Percentiles rank a stretch among this genome's conserved stretches.
Evolutionary conservation across 2,113 vertebrate species (phyloP).

Genomic region (Seriola quinqueradiata): DNA sequence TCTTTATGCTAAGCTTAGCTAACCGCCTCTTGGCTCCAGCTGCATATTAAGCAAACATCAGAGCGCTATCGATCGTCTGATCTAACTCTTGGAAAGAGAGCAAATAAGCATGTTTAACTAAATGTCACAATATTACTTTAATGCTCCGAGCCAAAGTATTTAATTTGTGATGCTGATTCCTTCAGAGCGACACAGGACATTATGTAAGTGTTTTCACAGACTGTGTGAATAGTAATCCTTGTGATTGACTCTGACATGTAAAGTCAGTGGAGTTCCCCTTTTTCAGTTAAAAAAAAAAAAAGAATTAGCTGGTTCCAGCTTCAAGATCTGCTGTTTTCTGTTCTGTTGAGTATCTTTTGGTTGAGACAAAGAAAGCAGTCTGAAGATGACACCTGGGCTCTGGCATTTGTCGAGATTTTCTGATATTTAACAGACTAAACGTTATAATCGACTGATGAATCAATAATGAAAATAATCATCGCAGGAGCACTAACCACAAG

Average conservation of each 20-base stretch:
- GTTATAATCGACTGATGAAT: neutral
- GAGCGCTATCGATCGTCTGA: too few species aligned
- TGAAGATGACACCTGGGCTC: neutral
- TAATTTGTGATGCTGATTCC: too few species aligned
- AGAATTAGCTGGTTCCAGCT: neutral
- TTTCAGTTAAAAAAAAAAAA: neutral
- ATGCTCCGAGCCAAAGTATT: too few species aligned
- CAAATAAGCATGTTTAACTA: too few species aligned
- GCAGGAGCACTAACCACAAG: neutral
- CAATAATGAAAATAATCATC: neutral
- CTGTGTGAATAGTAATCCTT: neutral
- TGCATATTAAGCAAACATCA: too few species aligned
- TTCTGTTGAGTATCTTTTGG: neutral
- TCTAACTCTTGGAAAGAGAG: too few species aligned
- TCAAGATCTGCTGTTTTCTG: neutral
- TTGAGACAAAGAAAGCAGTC: neutral
- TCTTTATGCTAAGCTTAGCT: neutral
- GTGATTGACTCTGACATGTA: neutral
- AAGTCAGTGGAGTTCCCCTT: neutral
- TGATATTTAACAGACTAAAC: neutral
- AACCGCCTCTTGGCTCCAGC: too few species aligned
- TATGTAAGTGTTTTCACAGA: neutral
- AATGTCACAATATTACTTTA: too few species aligned
- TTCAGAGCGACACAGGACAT: too few species aligned
- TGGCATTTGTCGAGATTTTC: neutral